Evolutionary conservation across 2,888 invertebrate species (phyloP), one percentile per base, ranked within the genome.

Genomic region (Lissonota sp.): DNA sequence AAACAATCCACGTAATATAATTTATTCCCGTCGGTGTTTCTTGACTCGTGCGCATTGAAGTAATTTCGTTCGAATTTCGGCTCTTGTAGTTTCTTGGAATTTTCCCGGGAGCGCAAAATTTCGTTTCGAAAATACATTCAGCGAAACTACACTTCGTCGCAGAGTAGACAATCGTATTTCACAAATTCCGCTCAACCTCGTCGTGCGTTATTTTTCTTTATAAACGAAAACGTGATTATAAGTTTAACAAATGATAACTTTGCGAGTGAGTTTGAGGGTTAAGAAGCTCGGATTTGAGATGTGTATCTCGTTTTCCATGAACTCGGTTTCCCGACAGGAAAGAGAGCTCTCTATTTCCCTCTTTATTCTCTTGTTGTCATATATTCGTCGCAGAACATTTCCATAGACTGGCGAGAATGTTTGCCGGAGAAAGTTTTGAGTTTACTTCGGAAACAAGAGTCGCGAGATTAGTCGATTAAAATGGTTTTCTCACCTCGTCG

Each of bases 161-260:
- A 10, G 49, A 26, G 26, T 26, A 26, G 26, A 26, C 26, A 26
- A 26, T 26, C 26, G 26, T 3, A 26, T 26, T 40, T 37, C 49
- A 51, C 60, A 14, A 71, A 40, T 60, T 26, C n/a, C 40, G 49
- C 12, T 49, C 49, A 49, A 5, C 63, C 40, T 10, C 42, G 8
- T 63, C n/a, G 16, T 8, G 6, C 39, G 60, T 55, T 42, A 40
- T 40, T 40, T 14, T 76, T 76, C 55, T 66, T 70, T 40, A n/a
- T n/a, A n/a, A n/a, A n/a, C 76, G 76, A 55, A 70, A 76, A 76
- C 57, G 69, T 55, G 70, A 76, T 76, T 76, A 76, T 63, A 76
- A 76, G 76, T 76, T 76, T 14, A 39, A 40, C 14, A 16, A 69
- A 76, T 64, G 69, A 69, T 69, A 69, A 69, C 53, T 69, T 69